Percentiles rank a stretch among this genome's conserved stretches.
Evolutionary conservation across 2,113 vertebrate species (phyloP).

Genomic region (Micronycteris hirsuta): DNA sequence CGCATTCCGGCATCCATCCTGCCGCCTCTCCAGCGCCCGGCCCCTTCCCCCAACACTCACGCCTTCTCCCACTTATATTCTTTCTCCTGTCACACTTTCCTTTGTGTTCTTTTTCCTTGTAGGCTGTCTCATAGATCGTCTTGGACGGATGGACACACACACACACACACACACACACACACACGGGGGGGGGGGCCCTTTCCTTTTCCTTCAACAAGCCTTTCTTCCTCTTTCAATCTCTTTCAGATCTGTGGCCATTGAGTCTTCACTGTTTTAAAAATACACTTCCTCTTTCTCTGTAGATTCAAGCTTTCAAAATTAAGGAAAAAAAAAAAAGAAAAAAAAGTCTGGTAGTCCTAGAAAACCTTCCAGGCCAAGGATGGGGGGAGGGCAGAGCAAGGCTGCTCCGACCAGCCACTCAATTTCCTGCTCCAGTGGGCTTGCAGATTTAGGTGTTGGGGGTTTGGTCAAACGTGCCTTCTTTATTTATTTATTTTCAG

Average conservation of each 20-base stretch:
- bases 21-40: neutral
- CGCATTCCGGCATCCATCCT: slow-evolving; percentile 44
- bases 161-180: neutral
- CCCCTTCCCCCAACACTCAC: slow-evolving; percentile 25
- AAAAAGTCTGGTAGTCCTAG: neutral
- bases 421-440: slow-evolving; percentile 41
- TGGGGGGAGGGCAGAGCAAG: neutral
- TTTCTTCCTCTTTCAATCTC: slow-evolving; percentile 17
- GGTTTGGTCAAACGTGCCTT: slow-evolving; percentile 13
- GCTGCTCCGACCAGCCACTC: neutral
- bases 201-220: neutral
- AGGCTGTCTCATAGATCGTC: slow-evolving; percentile 15
- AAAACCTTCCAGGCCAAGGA: neutral
- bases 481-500: slow-evolving; percentile 34
- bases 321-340: neutral
- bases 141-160: neutral
- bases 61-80: slow-evolving; percentile 39
- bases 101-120: slow-evolving; percentile 61
- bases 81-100: slow-evolving; percentile 39
- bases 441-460: slow-evolving; percentile 20
- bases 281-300: slow-evolving; percentile 28
- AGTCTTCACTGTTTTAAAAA: slow-evolving; percentile 18
- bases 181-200: too few species aligned
- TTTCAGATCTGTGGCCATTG: neutral
- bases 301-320: slow-evolving; percentile 41